These are phyloP conservation scores for Cheilosia vulpina DNA, from an alignment of 2,888 invertebrate species.

Conservation along the genomic window DNA sequence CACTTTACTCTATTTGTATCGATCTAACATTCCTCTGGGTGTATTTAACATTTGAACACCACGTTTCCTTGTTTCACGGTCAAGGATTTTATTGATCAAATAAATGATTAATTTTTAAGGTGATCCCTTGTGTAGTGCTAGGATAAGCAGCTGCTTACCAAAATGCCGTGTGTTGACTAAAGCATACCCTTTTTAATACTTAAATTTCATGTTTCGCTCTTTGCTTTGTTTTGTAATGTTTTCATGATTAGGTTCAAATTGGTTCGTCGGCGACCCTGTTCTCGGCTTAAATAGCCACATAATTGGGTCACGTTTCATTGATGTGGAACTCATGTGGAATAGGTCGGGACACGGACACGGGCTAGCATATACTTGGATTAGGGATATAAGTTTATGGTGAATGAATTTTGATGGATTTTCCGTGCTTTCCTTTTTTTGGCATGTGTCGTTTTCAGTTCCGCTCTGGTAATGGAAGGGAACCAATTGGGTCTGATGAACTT, in stretches of 20 bases:
- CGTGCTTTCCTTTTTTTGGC: conserved; percentile 1
- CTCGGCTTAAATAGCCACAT: conserved; percentile 55
- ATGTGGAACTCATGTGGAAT: conserved; percentile 53
- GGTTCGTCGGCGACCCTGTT: conserved; percentile 44
- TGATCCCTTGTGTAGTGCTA: neutral
- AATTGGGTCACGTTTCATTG: conserved; percentile 63
- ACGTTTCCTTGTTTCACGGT: conserved; percentile 38
- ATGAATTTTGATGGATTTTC: conserved; percentile 43
- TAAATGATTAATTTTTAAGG: conserved; percentile 46
- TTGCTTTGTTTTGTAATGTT: conserved; percentile 37
- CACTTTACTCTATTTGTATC: conserved; percentile 60
- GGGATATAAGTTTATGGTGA: neutral
- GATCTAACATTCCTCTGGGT: conserved; percentile 39
- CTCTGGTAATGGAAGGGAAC: too few species aligned
- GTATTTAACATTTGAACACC: neutral
- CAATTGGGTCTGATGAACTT: too few species aligned
- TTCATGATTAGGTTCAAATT: conserved; percentile 56
- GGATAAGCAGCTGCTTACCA: conserved; percentile 5
- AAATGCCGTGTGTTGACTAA: conserved; percentile 11
- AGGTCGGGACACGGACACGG: conserved; percentile 22
- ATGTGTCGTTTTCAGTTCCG: neutral
- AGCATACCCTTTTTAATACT: neutral
- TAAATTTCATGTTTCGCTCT: conserved; percentile 2
- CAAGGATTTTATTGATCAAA: conserved; percentile 50
- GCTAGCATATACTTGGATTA: conserved; percentile 24